These are phyloP conservation scores for Malaclemys terrapin DNA, from an alignment of 2,113 vertebrate species.

Conservation along the genomic window DNA sequence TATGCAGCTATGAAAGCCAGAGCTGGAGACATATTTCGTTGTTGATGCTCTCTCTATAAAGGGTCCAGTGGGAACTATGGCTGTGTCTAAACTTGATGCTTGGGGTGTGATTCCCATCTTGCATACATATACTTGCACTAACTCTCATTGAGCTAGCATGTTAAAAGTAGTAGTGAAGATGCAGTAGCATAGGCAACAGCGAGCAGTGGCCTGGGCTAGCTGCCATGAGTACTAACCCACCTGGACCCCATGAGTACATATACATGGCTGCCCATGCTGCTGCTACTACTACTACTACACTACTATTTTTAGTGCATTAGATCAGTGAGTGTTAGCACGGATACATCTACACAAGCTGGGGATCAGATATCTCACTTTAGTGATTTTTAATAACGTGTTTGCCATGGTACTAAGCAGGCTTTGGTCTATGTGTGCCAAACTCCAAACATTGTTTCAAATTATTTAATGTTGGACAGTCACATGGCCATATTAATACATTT, in stretches of 20 bases:
- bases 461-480: too few relatives aligned
- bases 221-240: neutral
- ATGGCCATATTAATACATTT: too few relatives aligned
- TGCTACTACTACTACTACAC: neutral
- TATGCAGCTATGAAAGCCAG: neutral
- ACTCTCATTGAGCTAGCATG: neutral
- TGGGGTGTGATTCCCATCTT: too few relatives aligned
- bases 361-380: neutral
- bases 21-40: neutral
- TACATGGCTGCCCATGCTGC: neutral
- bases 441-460: too few relatives aligned
- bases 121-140: neutral
- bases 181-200: too few relatives aligned
- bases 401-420: too few relatives aligned
- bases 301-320: neutral
- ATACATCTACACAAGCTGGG: neutral
- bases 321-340: neutral
- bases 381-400: too few relatives aligned
- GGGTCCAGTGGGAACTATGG: neutral
- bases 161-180: neutral
- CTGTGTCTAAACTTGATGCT: neutral
- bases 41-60: neutral
- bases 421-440: too few relatives aligned
- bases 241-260: neutral
- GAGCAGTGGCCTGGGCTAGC: neutral